Evolutionary conservation across 2,113 vertebrate genomes (phyloP).

Genomic region (Ochotona princeps): DNA sequence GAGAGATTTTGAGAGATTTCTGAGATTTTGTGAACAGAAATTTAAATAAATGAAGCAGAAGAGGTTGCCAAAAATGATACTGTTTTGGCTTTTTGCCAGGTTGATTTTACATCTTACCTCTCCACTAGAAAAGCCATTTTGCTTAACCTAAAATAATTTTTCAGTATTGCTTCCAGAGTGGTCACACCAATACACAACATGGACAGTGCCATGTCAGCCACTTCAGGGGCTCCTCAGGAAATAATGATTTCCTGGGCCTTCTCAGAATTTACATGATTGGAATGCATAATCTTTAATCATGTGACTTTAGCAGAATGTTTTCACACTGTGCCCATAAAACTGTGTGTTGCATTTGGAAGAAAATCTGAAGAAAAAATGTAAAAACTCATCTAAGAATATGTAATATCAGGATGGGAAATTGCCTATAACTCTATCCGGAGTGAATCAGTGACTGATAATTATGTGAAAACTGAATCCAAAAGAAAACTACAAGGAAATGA

Average conservation of each 20-base stretch:
- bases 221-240: neutral
- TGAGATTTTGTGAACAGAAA: neutral
- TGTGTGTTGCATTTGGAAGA: neutral
- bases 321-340: neutral
- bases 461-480: constrained; percentile 17
- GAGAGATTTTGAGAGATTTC: neutral
- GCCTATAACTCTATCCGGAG: neutral
- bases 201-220: neutral
- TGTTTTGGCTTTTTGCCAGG: neutral
- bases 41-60: neutral
- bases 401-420: neutral
- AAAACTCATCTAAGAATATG: neutral
- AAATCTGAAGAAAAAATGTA: constrained; percentile 19
- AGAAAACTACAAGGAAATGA: neutral
- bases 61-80: neutral
- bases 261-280: neutral
- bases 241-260: neutral
- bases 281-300: too few relatives aligned
- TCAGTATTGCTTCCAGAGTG: neutral
- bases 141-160: neutral
- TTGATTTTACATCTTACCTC: neutral
- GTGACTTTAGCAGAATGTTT: neutral
- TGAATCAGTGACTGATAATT: neutral
- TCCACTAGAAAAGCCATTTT: neutral
- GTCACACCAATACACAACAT: neutral